A percentile compares a stretch with the other conserved stretches of the same genome.
These are phyloP conservation scores for Torymus aiolomorphi DNA, from an alignment of 2,888 invertebrate genomes.

Conservation along the genomic window DNA sequence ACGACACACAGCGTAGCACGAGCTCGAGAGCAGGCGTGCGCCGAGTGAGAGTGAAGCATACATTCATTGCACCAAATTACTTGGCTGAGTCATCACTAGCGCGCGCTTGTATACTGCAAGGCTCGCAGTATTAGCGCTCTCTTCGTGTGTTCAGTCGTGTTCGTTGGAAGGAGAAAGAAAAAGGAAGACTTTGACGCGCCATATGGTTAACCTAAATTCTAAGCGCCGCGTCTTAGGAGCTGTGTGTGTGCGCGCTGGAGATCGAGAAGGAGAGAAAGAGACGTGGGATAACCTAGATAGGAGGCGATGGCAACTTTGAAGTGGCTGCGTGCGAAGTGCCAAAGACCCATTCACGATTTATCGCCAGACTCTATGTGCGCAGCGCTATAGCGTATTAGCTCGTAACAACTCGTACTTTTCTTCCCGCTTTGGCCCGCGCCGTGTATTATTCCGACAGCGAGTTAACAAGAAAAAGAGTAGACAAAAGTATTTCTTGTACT, in stretches of 20 bases:
- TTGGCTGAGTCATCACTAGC: constrained; percentile 42
- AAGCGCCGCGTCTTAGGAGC: constrained; percentile 43
- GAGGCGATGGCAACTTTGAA: constrained; percentile 37
- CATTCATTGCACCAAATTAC: constrained; percentile 48
- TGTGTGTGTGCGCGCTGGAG: too few relatives aligned
- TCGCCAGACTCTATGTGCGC: background rate
- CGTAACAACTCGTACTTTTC: constrained; percentile 11
- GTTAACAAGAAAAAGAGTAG: too few relatives aligned
- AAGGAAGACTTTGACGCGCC: constrained; percentile 59
- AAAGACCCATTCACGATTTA: constrained; percentile 41
- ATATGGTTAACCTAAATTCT: constrained; percentile 69
- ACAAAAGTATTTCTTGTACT: too few relatives aligned
- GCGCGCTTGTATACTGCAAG: background rate
- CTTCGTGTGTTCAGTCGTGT: background rate
- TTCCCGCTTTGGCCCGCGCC: too few relatives aligned
- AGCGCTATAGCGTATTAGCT: constrained; percentile 4
- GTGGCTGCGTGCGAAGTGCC: constrained; percentile 33
- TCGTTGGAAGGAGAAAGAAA: constrained; percentile 8
- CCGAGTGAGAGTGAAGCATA: constrained; percentile 19
- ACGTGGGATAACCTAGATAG: constrained; percentile 63
- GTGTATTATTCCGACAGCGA: too few relatives aligned
- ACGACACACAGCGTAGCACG: background rate
- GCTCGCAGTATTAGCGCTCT: background rate
- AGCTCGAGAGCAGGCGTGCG: background rate
- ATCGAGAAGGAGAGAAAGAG: constrained; percentile 47